Evolutionary conservation across 64 coral and sea anemone species (phyloP).

Genomic region (Stichodactyla mertensii): DNA sequence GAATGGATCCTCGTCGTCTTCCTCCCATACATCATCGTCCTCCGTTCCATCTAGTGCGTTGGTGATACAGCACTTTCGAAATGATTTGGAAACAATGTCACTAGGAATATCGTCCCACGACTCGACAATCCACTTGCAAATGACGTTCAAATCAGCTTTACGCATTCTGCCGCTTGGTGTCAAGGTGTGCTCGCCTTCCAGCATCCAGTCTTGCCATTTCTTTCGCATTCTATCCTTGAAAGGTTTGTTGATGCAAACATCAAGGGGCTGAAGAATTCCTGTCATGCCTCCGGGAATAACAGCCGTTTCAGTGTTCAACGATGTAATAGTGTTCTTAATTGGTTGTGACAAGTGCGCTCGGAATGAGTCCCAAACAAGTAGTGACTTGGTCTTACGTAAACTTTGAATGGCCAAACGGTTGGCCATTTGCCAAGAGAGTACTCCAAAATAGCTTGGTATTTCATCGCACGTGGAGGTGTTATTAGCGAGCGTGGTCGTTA

Average conservation of each 20-base stretch:
- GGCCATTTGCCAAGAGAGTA: slow-evolving; percentile 24
- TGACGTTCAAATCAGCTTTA: slow-evolving; percentile 6
- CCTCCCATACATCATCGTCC: no score
- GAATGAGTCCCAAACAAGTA: slow-evolving; percentile 54
- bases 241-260: slow-evolving; percentile 54
- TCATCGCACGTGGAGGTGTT: slow-evolving; percentile 8
- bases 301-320: slow-evolving; percentile 23
- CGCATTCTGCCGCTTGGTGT: slow-evolving; percentile 27
- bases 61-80: no score
- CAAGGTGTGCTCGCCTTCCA: slow-evolving; percentile 21
- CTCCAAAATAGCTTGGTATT: slow-evolving; percentile 33
- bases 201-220: slow-evolving; percentile 50
- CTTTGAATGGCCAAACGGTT: slow-evolving; percentile 5
- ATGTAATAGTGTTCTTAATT: background rate
- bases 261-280: slow-evolving; percentile 37
- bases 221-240: slow-evolving; percentile 38
- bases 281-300: slow-evolving; percentile 63
- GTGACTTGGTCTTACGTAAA: slow-evolving; percentile 9
- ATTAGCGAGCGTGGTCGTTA: slow-evolving; percentile 25
- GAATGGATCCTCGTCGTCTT: no score
- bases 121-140: no score
- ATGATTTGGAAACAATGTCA: no score
- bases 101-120: no score
- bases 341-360: slow-evolving; percentile 24
- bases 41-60: no score